Percentiles rank a stretch among this genome's conserved stretches.
phyloP scores from a whole-genome alignment of 2,888 invertebrate genomes.

The Ceratothoa steindachneri region DNA sequence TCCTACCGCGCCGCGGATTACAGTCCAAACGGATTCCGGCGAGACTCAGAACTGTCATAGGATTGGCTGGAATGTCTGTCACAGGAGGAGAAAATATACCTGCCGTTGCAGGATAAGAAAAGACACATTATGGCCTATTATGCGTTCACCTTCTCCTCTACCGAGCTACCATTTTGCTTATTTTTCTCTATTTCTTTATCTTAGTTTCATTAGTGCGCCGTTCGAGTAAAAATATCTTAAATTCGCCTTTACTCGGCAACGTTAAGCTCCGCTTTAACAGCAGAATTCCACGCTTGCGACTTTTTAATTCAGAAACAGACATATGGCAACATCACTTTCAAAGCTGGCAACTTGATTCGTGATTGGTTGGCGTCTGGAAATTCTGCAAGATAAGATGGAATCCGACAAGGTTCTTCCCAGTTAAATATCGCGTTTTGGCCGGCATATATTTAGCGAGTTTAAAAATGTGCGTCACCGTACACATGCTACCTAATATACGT shows the following conservation, averaged over 20 bases:
- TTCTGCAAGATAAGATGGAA: constrained; percentile 41
- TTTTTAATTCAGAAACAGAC: neutral
- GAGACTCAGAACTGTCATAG: neutral
- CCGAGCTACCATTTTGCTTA: too few relatives aligned
- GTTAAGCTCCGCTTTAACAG: too few relatives aligned
- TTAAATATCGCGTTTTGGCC: neutral
- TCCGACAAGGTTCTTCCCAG: constrained; percentile 27
- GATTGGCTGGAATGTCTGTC: neutral
- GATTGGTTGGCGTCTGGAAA: constrained; percentile 42
- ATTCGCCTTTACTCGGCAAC: too few relatives aligned
- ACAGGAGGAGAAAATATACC: neutral
- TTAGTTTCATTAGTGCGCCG: too few relatives aligned
- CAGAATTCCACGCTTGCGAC: neutral
- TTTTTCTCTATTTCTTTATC: too few relatives aligned
- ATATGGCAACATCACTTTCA: constrained; percentile 6
- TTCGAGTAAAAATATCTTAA: too few relatives aligned
- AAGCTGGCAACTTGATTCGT: constrained; percentile 20
- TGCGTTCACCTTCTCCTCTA: too few relatives aligned
- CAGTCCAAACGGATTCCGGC: neutral
- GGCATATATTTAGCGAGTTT: too few relatives aligned
- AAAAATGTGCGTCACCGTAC: too few relatives aligned
- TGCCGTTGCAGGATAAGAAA: neutral
- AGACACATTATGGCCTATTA: neutral
- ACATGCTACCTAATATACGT: too few relatives aligned
- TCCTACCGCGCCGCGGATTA: neutral